A percentile compares a stretch with the other conserved stretches of the same genome.
phyloP scores from a whole-genome alignment of 2,888 invertebrate genomes.

The Allygus modestus region DNA sequence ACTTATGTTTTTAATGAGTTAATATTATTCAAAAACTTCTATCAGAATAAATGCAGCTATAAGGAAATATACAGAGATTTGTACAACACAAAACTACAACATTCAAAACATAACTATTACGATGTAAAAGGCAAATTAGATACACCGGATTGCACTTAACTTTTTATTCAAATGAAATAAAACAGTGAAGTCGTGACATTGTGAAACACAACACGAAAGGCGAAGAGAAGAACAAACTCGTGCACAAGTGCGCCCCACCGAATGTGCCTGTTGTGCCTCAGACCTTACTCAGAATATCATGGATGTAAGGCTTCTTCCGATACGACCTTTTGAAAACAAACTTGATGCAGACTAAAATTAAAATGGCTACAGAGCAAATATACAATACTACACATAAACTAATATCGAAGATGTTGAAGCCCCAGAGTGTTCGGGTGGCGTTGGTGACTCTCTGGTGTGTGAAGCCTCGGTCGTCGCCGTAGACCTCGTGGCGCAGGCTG shows the following conservation, averaged over 20 bases:
- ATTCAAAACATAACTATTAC: too few relatives aligned
- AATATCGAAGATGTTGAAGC: conserved; percentile 83
- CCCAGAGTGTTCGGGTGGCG: conserved; percentile 53
- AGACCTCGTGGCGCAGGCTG: conserved; percentile 63
- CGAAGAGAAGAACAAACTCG: neutral
- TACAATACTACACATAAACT: conserved; percentile 87
- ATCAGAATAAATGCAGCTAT: too few relatives aligned
- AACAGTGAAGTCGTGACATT: neutral
- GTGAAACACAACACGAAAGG: neutral
- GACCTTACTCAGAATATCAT: conserved; percentile 84
- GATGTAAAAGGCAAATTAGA: conserved; percentile 22
- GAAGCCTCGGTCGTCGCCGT: conserved; percentile 63
- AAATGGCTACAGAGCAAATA: conserved; percentile 84
- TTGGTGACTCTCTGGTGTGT: neutral
- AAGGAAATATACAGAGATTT: too few relatives aligned
- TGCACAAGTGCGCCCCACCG: too few relatives aligned
- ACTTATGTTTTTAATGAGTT: too few relatives aligned
- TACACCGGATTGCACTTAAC: conserved; percentile 1
- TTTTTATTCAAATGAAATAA: conserved; percentile 18
- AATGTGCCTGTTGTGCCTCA: conserved; percentile 73
- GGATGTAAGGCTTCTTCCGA: conserved; percentile 85
- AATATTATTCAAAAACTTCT: too few relatives aligned
- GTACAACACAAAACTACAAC: neutral
- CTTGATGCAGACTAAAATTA: conserved; percentile 86
- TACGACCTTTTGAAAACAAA: conserved; percentile 84